phyloP scores from a whole-genome alignment of 2,797 vertebrate species.

The Silurus aristotelis region DNA sequence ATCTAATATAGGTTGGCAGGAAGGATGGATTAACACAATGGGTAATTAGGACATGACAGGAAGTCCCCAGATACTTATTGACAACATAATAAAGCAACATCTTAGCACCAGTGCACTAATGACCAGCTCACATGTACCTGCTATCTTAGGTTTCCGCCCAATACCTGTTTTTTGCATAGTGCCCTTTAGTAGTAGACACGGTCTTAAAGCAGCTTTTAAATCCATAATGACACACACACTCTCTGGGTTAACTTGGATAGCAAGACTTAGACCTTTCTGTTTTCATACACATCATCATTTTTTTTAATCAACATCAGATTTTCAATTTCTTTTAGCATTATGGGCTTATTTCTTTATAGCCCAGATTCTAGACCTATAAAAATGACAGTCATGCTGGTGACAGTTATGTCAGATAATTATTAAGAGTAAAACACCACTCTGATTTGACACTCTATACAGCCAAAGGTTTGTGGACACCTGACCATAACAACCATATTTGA shows the following conservation, averaged over 20 bases:
- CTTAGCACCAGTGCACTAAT: slow-evolving; percentile 33
- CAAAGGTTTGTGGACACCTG: background rate
- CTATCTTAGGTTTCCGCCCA: background rate
- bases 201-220: background rate
- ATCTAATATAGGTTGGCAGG: slow-evolving; percentile 27
- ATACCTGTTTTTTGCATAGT: background rate
- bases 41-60: slow-evolving; percentile 45
- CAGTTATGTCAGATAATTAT: background rate
- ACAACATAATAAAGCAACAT: slow-evolving; percentile 42
- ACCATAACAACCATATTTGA: background rate
- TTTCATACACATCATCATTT: background rate
- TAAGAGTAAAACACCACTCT: background rate
- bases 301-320: background rate
- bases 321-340: background rate
- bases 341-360: background rate
- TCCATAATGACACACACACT: background rate
- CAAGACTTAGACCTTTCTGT: background rate
- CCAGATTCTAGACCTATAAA: background rate
- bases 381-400: background rate
- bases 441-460: background rate
- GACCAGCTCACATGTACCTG: slow-evolving; percentile 22
- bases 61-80: slow-evolving; percentile 32
- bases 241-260: background rate
- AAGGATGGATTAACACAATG: slow-evolving; percentile 47
- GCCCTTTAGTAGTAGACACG: background rate